phyloP scores from a whole-genome alignment of 2,797 vertebrate species.

The Chelon labrosus region DNA sequence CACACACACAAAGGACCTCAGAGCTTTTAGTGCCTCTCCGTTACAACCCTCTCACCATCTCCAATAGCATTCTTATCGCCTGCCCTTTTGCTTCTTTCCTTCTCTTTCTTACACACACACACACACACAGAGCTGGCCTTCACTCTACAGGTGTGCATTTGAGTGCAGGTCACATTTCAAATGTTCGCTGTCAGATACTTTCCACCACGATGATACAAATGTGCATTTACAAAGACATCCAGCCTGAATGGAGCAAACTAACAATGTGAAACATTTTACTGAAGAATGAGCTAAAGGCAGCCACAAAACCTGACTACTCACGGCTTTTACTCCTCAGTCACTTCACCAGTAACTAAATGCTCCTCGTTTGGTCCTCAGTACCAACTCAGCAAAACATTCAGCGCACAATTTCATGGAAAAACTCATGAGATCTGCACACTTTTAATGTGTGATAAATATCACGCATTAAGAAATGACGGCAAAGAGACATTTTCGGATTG shows the following conservation, averaged over 20 bases:
- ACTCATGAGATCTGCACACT: no score
- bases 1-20: slow-evolving; percentile 52
- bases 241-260: not conserved
- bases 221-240: not conserved
- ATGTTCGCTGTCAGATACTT: slow-evolving; percentile 11
- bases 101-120: slow-evolving; percentile 17
- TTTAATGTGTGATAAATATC: no score
- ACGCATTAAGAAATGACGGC: no score
- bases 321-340: no score
- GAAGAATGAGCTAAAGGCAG: not conserved
- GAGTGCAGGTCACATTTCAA: slow-evolving; percentile 48
- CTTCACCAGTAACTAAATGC: no score
- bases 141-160: slow-evolving; percentile 58
- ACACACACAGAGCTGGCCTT: slow-evolving; percentile 1
- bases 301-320: no score
- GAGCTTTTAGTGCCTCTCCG: slow-evolving; percentile 74
- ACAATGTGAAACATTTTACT: not conserved
- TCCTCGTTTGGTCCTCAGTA: no score
- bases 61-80: slow-evolving; percentile 70
- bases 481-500: no score
- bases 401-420: no score
- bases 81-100: slow-evolving; percentile 46
- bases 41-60: slow-evolving; percentile 74
- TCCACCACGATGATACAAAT: not conserved
- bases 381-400: no score